Evolutionary conservation across 2,797 vertebrate species (phyloP), one percentile per base, ranked within the genome.

Genomic region (Pseudomugil tenellus): DNA sequence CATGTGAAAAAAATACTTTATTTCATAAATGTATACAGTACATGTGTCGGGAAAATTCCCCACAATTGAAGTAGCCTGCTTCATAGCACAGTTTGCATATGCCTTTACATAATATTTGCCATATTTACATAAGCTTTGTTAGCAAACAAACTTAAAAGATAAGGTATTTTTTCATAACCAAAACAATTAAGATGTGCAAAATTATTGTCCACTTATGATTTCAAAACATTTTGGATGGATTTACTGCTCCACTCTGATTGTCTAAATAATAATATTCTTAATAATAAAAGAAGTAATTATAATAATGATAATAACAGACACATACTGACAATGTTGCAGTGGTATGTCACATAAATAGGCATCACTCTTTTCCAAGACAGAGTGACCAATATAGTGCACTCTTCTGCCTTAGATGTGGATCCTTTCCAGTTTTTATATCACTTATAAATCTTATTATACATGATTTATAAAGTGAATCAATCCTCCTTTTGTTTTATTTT

Each of bases 1-100:
- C 28, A 78, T 79, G 66, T 90, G 84, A 84, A 92, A 95, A 93
- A 93, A 93, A 94, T 93, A 93, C 73, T 94, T 95, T 93, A 94
- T 92, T 93, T 87, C 82, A 89, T 87, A 92, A 92, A 91, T 91
- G 73, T 91, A 83, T 92, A 92, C 89, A 92, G 84, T 92, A 92
- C 89, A 90, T 85, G 65, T 88, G 70, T 78, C 59, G 75, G 65
- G 14, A 54, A 66, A 37, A 55, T 19, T 31, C 67, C 80, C 70
- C 67, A 17, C 63, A 66, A 80, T 87, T 88, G 82, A 74, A 87
- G 78, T 67, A 61, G 52, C 69, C 66, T 84, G 90, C 85, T 64
- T 84, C 70, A 73, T 65, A 64, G 74, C 83, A 83, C 81, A 89
- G 80, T 82, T 89, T 90, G 87, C 88, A 83, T 91, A 90, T 84